Conservation (phyloP, 2,888 invertebrate genomes). For the Fragum sueziense region DNA sequence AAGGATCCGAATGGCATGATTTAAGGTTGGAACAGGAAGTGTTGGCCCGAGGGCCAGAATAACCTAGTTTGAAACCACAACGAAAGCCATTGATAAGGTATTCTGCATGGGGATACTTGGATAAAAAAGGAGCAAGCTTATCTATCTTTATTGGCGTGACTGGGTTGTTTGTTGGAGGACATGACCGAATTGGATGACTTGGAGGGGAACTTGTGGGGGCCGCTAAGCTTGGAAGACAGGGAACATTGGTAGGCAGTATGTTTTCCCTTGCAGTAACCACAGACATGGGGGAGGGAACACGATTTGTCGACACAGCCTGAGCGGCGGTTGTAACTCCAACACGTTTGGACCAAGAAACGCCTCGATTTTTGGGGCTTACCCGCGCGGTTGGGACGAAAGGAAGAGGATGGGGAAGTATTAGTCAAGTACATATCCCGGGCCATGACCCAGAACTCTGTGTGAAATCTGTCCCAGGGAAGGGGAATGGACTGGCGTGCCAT, state of each 20-base stretch:
- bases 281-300: neutral
- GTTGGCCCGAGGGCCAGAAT: neutral
- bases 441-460: neutral
- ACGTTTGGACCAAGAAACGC: neutral
- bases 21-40: neutral
- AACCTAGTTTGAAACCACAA: neutral
- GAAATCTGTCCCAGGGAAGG: neutral
- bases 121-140: neutral
- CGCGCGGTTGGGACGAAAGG: neutral
- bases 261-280: conserved; percentile 6
- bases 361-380: neutral
- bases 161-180: neutral
- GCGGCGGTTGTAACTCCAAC: neutral
- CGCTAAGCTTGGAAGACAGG: neutral
- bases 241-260: neutral
- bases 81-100: neutral
- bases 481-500: neutral
- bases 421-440: neutral
- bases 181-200: neutral
- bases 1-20: neutral
- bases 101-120: neutral
- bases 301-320: neutral
- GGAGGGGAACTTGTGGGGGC: neutral
- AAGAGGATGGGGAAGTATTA: neutral
- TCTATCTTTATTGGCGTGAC: neutral